Base-by-base conservation (phyloP, 1,140 invertebrate species). In the Procambarus virginalis region DNA sequence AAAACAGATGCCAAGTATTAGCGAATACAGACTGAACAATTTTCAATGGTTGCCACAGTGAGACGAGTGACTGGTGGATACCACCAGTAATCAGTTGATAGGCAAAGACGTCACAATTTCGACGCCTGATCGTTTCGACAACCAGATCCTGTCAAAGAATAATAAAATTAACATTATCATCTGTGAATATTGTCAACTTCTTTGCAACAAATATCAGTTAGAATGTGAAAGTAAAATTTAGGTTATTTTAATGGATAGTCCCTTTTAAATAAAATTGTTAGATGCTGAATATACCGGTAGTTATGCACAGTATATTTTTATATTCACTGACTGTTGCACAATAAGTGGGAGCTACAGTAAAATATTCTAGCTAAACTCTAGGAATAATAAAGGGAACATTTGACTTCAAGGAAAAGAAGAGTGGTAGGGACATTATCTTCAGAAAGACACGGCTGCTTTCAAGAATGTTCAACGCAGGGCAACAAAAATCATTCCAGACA, bases 101-200 rank as follows among this genome's bases (percentile, higher is more conserved):
- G 82, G 83, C 86, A 90, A 75, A 49, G 89, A 81, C 17, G 45
- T 55, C 46, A 90, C 60, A 34, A 22, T 70, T 81, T 58, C 84
- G 58, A 77, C 76, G 46, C 89, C 83, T 84, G 89, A 90, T 46
- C 89, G 89, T 73, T 90, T 90, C 17, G 84, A 84, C 73, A 90
- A 79, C 88, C 83, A 92, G 58, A 86, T 85, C 58, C 85, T 91
- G 83, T 14, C 51, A 78, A 91, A 45, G 45, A 73, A 55, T 90
- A 76, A 58, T 77, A 55, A 46, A 48, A 9, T 79, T 20, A 68
- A 76, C 92, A 84, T 68, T 58, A 58, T 20, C 77, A 87, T 5
- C 34, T 34, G 34, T 22, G 10, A 45, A 45, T 46, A 77, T 60
- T 45, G 14, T 17, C 3, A 46, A 0, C 34, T 84, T 45, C 17